These are phyloP conservation scores for Aythya fuligula DNA, from an alignment of 2,797 vertebrate species.

Conservation along the genomic window DNA sequence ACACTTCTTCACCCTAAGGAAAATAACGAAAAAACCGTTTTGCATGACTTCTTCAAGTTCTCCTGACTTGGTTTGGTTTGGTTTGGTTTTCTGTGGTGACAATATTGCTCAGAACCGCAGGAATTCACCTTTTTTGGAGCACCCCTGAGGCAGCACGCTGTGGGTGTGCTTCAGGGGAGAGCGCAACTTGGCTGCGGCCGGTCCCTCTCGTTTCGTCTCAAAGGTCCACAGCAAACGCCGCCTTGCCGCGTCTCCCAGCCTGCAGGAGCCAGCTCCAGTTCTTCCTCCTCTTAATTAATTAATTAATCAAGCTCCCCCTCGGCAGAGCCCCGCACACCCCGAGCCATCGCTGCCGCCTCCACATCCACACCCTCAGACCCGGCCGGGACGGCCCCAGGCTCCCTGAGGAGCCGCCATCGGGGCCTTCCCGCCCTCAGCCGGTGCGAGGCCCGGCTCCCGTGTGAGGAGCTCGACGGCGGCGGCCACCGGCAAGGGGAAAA, in stretches of 20 bases:
- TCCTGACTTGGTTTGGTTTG: neutral
- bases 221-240: neutral
- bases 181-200: fast-evolving
- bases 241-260: fast-evolving
- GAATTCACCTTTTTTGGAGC: neutral
- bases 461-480: neutral
- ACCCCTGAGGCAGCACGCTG: fast-evolving
- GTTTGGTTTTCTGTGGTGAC: too few species aligned
- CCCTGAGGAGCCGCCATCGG: neutral
- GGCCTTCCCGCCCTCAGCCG: neutral
- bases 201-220: neutral
- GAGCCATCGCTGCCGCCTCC: fast-evolving
- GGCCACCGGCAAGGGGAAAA: too few species aligned
- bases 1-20: neutral
- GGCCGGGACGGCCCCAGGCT: neutral
- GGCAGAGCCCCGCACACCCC: fast-evolving
- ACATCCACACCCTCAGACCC: neutral
- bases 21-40: neutral
- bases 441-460: neutral
- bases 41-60: neutral
- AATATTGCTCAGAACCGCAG: fast-evolving
- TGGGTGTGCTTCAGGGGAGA: fast-evolving
- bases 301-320: neutral
- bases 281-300: too few species aligned
- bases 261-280: fast-evolving